Base-by-base conservation (phyloP, 2,113 vertebrate species). In the Numida meleagris region DNA sequence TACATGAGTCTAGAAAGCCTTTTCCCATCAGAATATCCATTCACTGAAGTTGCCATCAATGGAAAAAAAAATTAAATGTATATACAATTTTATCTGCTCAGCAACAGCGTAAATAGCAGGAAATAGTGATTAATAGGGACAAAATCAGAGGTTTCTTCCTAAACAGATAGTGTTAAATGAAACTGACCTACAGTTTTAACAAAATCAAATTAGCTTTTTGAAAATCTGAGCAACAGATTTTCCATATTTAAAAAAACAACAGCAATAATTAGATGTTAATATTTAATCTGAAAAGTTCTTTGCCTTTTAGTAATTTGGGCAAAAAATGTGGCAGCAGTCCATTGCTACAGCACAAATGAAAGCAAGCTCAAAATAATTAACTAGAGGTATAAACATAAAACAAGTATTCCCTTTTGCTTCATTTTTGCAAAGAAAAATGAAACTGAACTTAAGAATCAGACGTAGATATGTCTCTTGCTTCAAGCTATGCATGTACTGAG, bases 341-440 rank as follows among this genome's bases (percentile, higher is more conserved):
- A 45, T 12, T n/a, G 6, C 24, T 53, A 42, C 45, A 90, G 53
- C 7, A 50, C 6, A 70, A 67, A 36, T 10, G n/a, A 78, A 59
- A 82, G 48, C 31, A 73, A 78, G 33, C 48, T 17, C 2, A 67
- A 83, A 83, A 75, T 55, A 88, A 53, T 66, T 82, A 91, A 12
- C 51, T 48, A 53, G 51, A 50, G 7, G 16, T 8, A 83, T 9
- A 75, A 77, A 61, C 25, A 68, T 66, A 12, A 40, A 86, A 75
- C 36, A 94, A 90, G 80, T 84, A 81, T 45, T 79, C 75, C 3
- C 66, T 80, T 96, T 93, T 90, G 25, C 62, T 86, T 91, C 15
- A 63, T 73, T 89, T 82, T 43, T 23, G 70, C n/a, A 63, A 86
- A 40, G 36, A 36, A 83, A 82, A 86, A 88, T 84, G 6, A 73